These are phyloP conservation scores for Muraenolepis orangiensis DNA, from an alignment of 2,797 vertebrate genomes.

Conservation along the genomic window DNA sequence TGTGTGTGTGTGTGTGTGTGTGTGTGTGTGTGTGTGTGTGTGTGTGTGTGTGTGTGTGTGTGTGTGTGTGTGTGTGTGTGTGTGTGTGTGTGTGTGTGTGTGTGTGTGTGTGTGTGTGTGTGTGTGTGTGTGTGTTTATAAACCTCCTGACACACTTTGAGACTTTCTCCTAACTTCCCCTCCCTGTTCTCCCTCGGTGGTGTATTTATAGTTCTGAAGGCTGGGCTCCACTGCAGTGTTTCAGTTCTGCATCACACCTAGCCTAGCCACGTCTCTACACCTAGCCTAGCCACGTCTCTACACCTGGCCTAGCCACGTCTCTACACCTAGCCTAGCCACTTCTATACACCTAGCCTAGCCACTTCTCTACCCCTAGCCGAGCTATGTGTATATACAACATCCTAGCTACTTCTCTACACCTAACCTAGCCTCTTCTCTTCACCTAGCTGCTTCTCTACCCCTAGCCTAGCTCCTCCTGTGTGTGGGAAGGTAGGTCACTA, in stretches of 20 bases:
- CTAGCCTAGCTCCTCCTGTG: neutral
- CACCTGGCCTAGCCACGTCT: too few species aligned
- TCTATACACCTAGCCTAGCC: neutral
- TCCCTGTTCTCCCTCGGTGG: conserved; percentile 9
- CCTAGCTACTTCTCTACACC: too few species aligned
- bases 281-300: too few species aligned
- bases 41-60: neutral
- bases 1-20: neutral
- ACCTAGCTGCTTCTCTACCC: neutral
- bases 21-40: too few species aligned
- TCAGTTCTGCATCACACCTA: conserved; percentile 45
- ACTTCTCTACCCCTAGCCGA: neutral
- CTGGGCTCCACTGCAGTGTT: conserved; percentile 66
- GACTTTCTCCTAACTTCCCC: neutral
- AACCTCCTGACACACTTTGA: neutral
- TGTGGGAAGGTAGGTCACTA: too few species aligned
- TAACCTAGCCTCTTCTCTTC: too few species aligned
- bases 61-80: too few species aligned
- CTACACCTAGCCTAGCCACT: too few species aligned
- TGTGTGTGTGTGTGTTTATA: neutral
- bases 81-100: neutral
- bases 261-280: too few species aligned
- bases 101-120: neutral
- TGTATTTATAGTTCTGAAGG: conserved; percentile 23
- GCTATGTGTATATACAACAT: too few species aligned